phyloP scores from a whole-genome alignment of 2,797 vertebrate species.

The Bovichtus diacanthus region DNA sequence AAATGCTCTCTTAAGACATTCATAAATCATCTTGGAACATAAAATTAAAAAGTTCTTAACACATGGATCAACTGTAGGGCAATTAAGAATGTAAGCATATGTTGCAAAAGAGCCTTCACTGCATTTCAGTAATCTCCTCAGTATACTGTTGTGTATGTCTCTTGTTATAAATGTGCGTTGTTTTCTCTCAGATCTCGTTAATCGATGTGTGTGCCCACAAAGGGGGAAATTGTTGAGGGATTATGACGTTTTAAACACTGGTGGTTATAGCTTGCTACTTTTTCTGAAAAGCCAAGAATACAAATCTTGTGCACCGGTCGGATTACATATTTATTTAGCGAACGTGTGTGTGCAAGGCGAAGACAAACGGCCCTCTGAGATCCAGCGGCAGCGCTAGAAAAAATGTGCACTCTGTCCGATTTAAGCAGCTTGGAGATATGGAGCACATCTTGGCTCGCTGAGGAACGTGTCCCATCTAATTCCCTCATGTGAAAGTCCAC shows the following conservation, averaged over 20 bases:
- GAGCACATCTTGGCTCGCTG: constrained; percentile 51
- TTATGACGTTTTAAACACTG: constrained; percentile 40
- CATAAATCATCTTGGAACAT: constrained; percentile 19
- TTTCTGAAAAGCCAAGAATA: constrained; percentile 30
- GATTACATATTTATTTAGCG: constrained; percentile 40
- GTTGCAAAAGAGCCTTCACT: constrained; percentile 20
- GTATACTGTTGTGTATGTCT: neutral
- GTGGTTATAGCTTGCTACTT: constrained; percentile 16
- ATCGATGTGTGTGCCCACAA: constrained; percentile 30
- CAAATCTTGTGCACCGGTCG: constrained; percentile 23
- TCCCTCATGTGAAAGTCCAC: constrained; percentile 61
- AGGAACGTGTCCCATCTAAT: constrained; percentile 55
- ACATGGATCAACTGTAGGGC: neutral
- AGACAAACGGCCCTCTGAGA: constrained; percentile 39
- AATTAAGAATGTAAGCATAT: constrained; percentile 14
- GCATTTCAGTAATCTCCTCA: constrained; percentile 23
- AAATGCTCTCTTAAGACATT: neutral
- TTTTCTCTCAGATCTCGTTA: constrained; percentile 25
- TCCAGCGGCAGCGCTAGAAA: constrained; percentile 14
- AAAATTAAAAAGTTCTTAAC: constrained; percentile 7
- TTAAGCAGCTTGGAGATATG: constrained; percentile 54
- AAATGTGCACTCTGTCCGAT: constrained; percentile 49
- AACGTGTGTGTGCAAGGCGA: neutral
- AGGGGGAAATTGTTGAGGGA: constrained; percentile 42
- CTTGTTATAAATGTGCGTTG: constrained; percentile 2